Base-by-base conservation (phyloP, 2,797 vertebrate species). In the Hypotaenidia philippensis region DNA sequence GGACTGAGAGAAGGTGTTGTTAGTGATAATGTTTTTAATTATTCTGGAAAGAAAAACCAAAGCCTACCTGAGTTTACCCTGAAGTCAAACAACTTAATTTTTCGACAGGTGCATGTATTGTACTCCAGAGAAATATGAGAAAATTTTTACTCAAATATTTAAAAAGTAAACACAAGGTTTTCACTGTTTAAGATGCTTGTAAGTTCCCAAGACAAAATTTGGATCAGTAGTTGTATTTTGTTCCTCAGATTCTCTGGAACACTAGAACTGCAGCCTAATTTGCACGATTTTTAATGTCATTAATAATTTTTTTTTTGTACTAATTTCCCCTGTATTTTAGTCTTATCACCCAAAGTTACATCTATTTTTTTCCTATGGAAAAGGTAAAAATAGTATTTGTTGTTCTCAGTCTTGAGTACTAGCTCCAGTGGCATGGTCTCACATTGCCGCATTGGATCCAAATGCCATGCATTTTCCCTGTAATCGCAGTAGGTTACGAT, bases 401-500 rank as follows among this genome's bases (percentile, higher is more conserved):
- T 64, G 10, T 38, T 81, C 60, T 10, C 26, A 19, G 3, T 41
- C 7, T 76, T 36, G 2, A 34, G 5, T 66, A 12, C 14, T 45
- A 74, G 2, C 21, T 91, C 13, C 53, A 49, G 21, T 38, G 47
- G 20, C 17, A 13, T 31, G 63, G 36, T 50, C 50, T 55, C 55
- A 17, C 27, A 88, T 59, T 78, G 13, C 9, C 55, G 17, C 29
- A 44, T 23, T 5, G 0, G 13, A 31, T 83, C n/a, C 57, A n/a
- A 55, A 55, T 6, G 1, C 25, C 49, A n/a, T 1, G 0, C 0
- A 1, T 52, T 89, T 87, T 68, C 5, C 60, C 26, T 55, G 27
- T 65, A 53, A 52, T 7, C 44, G 8, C 3, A 13, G 16, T 26
- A 76, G 19, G 8, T 21, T 69, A 56, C 8, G 2, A 11, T 1